phyloP scores from a whole-genome alignment of 2,888 invertebrate species.

The Chrysina gloriosa region DNA sequence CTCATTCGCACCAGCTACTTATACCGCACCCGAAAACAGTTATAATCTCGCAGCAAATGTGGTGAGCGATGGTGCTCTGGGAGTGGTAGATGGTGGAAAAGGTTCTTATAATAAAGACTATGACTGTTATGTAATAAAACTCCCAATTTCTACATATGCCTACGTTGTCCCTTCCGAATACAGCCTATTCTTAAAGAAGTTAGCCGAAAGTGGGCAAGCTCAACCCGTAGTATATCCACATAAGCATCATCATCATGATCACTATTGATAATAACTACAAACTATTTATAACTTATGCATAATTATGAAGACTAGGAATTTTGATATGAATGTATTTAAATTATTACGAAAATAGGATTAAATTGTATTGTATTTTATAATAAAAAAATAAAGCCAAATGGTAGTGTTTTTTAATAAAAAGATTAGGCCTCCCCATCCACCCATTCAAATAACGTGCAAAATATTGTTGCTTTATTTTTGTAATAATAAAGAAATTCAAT shows the following conservation, averaged over 20 bases:
- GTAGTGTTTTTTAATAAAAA: no score
- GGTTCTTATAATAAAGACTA: background rate
- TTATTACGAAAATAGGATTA: no score
- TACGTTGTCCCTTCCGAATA: background rate
- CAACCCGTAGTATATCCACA: background rate
- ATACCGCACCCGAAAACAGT: background rate
- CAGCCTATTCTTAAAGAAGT: background rate
- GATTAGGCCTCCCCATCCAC: no score
- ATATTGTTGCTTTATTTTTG: no score
- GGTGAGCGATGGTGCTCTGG: no score
- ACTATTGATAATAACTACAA: background rate
- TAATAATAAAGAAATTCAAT: no score
- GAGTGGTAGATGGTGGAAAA: background rate
- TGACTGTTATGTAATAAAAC: conserved; percentile 6
- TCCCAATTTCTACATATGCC: background rate
- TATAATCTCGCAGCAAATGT: background rate
- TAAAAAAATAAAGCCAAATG: no score
- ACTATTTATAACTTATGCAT: background rate
- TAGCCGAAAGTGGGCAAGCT: background rate
- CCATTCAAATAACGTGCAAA: no score
- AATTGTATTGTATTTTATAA: no score
- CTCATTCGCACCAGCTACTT: conserved; percentile 2
- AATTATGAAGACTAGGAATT: no score
- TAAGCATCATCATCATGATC: background rate
- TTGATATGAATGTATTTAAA: no score